Evolutionary conservation across 2,888 invertebrate genomes (phyloP), one percentile per base, ranked within the genome.

Genomic region (Rhagonycha fulva): DNA sequence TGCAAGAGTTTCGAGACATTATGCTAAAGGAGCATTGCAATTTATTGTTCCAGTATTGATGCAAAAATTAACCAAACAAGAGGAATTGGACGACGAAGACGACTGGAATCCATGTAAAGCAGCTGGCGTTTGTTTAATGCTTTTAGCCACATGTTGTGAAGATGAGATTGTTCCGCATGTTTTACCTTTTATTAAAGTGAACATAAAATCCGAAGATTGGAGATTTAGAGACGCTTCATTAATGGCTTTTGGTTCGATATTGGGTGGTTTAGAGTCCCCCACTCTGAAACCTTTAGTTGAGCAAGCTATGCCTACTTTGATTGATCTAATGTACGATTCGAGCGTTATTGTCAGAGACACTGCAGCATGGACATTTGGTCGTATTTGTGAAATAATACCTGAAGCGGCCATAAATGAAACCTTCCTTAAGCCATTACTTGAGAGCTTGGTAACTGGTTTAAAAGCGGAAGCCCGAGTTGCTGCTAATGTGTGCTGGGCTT

Each of bases 81-180:
- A 97, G 86, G 98, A 99, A 87, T 92, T 94, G 82, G 99, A 99
- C 86, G 98, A 99, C 88, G 99, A 99, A 87, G 96, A 99, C 85
- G 98, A 98, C 84, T 99, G 99, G 99, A 99, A 98, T 88, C 99
- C 99, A 0, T 96, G 98, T 82, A 99, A 99, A 90, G 98, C 99
- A 0, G 98, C 99, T 3, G 98, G 99, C 47, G 99, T 99, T 4
- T 99, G 99, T 87, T 90, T 99, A 26, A 99, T 99, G 98, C 90
- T 99, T 68, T 90, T 99, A 81, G 96, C 99, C 19, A 96, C 97
- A 68, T 99, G 99, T 86, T 98, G 98, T 86, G 98, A 98, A 88
- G 97, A 99, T 87, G 96, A 95, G 85, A 96, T 99, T 79, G 96
- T 99, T n/a, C 95, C 95, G 0, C 94, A 94, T 87, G 98, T 98